Evolutionary conservation across 2,797 vertebrate genomes (phyloP), one percentile per base, ranked within the genome.

Genomic region (Gymnocypris eckloni): DNA sequence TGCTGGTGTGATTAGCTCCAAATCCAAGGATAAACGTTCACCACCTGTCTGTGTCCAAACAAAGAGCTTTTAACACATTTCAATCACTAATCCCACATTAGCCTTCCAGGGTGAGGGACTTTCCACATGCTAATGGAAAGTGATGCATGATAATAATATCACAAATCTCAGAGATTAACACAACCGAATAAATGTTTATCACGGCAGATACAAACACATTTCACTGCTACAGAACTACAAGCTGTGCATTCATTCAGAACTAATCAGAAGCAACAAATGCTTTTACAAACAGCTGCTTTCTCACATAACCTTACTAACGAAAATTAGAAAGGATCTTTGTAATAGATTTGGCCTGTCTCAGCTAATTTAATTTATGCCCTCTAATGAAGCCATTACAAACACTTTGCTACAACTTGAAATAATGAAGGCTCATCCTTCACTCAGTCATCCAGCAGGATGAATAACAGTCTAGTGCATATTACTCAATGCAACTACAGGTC

Each of bases 41-140:
- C 84, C 90, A 91, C 86, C 87, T 89, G 89, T 66, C 70, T 80
- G 43, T 85, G 71, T 88, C 66, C 87, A 92, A 92, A 92, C 89
- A 87, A 89, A 85, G 72, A 86, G 83, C 89, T 92, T 90, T 91
- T 91, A 87, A 87, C 91, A 90, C 86, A 22, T 43, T 88, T 82
- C 80, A 91, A 87, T 92, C 82, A 89, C 72, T 84, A 50, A 43
- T 75, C 78, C 76, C 33, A 22, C 64, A 67, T 85, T 52, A 88
- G 50, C 84, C 73, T 22, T 84, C 41, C 79, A 64, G 54, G 80
- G 37, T 11, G 4, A 76, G 56, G 37, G 28, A 59, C 16, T 66
- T 70, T 85, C 64, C 69, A 87, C 9, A 59, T 18, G 22, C 54
- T 9, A 73, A 48, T 66, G 39, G 33, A 39, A 13, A 79, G 41